Conservation (phyloP, 2,797 vertebrate genomes). For the Tachyglossus aculeatus region DNA sequence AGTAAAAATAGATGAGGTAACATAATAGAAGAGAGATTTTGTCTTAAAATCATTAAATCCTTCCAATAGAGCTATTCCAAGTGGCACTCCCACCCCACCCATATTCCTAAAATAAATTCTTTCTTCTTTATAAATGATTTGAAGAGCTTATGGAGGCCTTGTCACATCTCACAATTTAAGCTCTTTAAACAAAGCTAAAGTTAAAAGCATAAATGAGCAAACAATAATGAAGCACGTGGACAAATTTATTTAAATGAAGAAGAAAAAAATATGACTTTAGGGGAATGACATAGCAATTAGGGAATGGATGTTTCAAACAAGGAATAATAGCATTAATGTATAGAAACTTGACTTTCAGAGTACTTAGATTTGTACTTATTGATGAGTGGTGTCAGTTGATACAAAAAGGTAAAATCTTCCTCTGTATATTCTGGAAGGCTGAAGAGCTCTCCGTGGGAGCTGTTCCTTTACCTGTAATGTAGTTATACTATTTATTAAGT, state of each 20-base stretch:
- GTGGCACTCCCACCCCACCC: fast-evolving
- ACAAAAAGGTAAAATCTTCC: too few species aligned
- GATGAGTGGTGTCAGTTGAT: too few species aligned
- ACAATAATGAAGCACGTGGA: neutral
- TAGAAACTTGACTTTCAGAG: too few species aligned
- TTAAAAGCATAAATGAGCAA: neutral
- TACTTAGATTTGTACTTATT: too few species aligned
- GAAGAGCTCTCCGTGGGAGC: too few species aligned
- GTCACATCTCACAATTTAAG: neutral
- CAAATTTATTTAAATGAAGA: too few species aligned
- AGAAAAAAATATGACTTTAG: neutral
- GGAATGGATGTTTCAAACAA: too few species aligned
- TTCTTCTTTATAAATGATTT: neutral
- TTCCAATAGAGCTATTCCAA: neutral
- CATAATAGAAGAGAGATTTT: neutral
- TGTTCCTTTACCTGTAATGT: too few species aligned
- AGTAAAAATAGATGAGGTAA: neutral
- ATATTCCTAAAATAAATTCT: neutral
- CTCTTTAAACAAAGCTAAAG: neutral
- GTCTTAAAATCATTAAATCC: neutral
- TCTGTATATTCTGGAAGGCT: too few species aligned
- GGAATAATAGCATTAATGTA: too few species aligned
- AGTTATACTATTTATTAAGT: too few species aligned
- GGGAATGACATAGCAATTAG: fast-evolving
- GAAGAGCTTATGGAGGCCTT: neutral